Base-by-base conservation (phyloP, 2,888 invertebrate genomes). In the Entomobrya multifasciata region DNA sequence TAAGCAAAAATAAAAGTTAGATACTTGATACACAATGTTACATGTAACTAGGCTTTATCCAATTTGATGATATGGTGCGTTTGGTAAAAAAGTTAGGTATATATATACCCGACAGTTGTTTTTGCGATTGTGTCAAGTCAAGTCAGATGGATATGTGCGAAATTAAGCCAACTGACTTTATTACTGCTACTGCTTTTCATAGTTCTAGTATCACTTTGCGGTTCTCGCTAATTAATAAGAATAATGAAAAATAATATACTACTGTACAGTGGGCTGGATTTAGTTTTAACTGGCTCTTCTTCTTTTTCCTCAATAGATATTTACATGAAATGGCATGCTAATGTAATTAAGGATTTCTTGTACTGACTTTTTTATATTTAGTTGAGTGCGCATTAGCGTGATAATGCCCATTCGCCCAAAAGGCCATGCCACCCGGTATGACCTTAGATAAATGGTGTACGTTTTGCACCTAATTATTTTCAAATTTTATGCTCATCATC, bases 271-370 rank as follows among this genome's bases (percentile, higher is more conserved):
- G 8, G 4, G 36, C 36, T 30, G 30, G 41, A 65, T 17, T 74
- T 10, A 13, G 27, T 74, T 55, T 74, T 27, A 74, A 74, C 74
- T 36, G n/a, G 74, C 74, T 74, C 36, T 27, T 74, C 55, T 74
- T 6, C 74, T 52, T 74, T 74, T 55, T 74, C 36, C 36, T 20
- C 20, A 44, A 13, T 70, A 25, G 1, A 65, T 44, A 47, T 70
- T 36, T 17, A 0, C 6, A 25, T 65, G 5, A 10, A 70, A 27
- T 20, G 22, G 55, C 74, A 55, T 36, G 74, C 74, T 52, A 74
- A 36, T 4, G 36, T 74, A 52, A 74, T 74, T 74, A 74, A 20
- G 52, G 6, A 57, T 17, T 57, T 6, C 11, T 36, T 36, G 8
- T n/a, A n/a, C n/a, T n/a, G n/a, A n/a, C n/a, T n/a, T n/a, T n/a